phyloP scores from a whole-genome alignment of 2,888 invertebrate genomes.

The Drosophila mulleri region DNA sequence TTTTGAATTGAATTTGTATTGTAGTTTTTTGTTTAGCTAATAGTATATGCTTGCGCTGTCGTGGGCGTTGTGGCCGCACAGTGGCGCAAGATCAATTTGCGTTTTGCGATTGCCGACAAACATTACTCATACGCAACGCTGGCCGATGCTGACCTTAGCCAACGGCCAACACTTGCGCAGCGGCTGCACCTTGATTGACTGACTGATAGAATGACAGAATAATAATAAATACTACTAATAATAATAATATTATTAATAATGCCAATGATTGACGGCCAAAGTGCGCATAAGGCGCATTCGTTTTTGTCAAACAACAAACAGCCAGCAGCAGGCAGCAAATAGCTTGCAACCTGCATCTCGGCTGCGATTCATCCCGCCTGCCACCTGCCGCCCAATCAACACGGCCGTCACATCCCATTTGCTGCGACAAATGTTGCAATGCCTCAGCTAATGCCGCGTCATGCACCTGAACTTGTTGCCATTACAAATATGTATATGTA shows the following conservation, averaged over 20 bases:
- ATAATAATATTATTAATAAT: constrained; percentile 35
- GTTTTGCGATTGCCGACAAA: constrained; percentile 8
- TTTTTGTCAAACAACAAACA: constrained; percentile 22
- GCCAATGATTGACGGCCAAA: constrained; percentile 49
- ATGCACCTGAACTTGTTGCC: constrained; percentile 62
- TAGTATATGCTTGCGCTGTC: constrained; percentile 19
- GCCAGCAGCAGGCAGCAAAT: background rate
- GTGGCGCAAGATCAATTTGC: constrained; percentile 40
- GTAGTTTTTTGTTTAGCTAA: constrained; percentile 18
- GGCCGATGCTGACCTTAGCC: constrained; percentile 56
- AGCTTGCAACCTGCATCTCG: constrained; percentile 15
- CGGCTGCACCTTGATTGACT: constrained; percentile 55
- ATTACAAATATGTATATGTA: constrained; percentile 3
- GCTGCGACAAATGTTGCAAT: constrained; percentile 62
- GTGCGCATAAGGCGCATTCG: constrained; percentile 28
- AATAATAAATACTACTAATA: background rate
- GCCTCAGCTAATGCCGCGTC: constrained; percentile 53
- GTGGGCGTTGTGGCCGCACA: constrained; percentile 50
- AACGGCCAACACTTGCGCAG: constrained; percentile 20
- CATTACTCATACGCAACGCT: constrained; percentile 64
- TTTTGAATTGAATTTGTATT: constrained; percentile 21
- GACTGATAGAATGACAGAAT: constrained; percentile 33
- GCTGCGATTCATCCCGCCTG: background rate
- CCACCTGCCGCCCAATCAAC: constrained; percentile 6
- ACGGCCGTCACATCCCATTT: constrained; percentile 60